Base-by-base conservation (phyloP, 23 tunicate genomes). In the Halocynthia aurantium region DNA sequence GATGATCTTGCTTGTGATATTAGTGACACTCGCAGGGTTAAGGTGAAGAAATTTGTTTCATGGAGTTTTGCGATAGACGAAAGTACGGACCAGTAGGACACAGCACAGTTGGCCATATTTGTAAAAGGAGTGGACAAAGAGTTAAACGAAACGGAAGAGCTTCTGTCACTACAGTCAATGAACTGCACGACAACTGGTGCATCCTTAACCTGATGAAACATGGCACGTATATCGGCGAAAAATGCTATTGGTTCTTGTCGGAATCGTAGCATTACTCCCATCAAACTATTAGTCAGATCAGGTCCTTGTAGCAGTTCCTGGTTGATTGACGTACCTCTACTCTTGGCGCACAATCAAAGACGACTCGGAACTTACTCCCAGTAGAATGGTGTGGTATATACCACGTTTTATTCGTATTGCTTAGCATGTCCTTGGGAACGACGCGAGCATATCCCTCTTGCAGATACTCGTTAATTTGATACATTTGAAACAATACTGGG, bases 121-220 rank as follows among this genome's bases (percentile, higher is more conserved):
- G n/a, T n/a, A n/a, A n/a, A n/a, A n/a, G n/a, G n/a, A n/a, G n/a
- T n/a, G n/a, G n/a, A n/a, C n/a, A n/a, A n/a, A n/a, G n/a, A n/a
- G n/a, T n/a, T n/a, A n/a, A n/a, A n/a, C n/a, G n/a, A n/a, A n/a
- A n/a, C n/a, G n/a, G n/a, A n/a, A n/a, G n/a, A n/a, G n/a, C n/a
- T n/a, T n/a, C n/a, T n/a, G n/a, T n/a, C n/a, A n/a, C n/a, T n/a
- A n/a, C n/a, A n/a, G n/a, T n/a, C n/a, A n/a, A n/a, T n/a, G n/a
- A n/a, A n/a, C n/a, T n/a, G 10, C 10, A 71, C 56, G 50, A 71
- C 57, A 9, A 50, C 51, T 71, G 12, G 57, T 50, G 51, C 10
- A 71, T 15, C 88, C n/a, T 51, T 70, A n/a, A 84, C 88, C 52
- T 84, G 83, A 74, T 84, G 57, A 57, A 77, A 77, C 82, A 84